Conservation (phyloP, 1,140 invertebrate genomes). For the Dreissena rostriformis region DNA sequence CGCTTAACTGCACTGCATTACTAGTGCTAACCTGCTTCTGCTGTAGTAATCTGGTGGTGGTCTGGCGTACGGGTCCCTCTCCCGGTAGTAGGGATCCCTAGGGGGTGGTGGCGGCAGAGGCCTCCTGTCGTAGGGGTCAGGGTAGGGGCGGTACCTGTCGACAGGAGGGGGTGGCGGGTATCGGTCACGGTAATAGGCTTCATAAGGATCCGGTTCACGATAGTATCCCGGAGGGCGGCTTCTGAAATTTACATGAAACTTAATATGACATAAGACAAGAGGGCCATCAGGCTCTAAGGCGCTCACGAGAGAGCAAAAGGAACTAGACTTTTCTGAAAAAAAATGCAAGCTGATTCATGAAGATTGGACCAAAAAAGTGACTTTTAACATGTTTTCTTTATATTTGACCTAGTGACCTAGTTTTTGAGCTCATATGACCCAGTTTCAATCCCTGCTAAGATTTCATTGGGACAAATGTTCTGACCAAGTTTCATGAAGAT, state of each 20-base stretch:
- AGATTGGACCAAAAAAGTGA: too few species aligned
- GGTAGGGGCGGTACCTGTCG: constrained; percentile 73
- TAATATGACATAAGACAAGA: neutral
- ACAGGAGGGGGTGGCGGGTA: constrained; percentile 69
- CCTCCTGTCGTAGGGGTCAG: constrained; percentile 73
- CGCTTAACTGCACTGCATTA: too few species aligned
- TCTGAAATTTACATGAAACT: constrained; percentile 19
- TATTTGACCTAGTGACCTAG: too few species aligned
- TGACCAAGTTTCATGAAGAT: too few species aligned
- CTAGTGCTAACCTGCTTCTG: constrained; percentile 32
- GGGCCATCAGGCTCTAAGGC: too few species aligned
- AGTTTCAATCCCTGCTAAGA: too few species aligned
- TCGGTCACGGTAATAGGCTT: constrained; percentile 69
- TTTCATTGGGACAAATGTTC: too few species aligned
- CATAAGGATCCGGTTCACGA: constrained; percentile 42
- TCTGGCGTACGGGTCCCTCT: constrained; percentile 73
- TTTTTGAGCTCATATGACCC: too few species aligned
- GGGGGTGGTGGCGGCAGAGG: constrained; percentile 60
- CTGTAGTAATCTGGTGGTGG: constrained; percentile 74
- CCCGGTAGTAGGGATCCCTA: constrained; percentile 64
- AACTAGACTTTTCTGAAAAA: too few species aligned
- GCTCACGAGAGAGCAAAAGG: too few species aligned
- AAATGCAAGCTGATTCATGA: too few species aligned
- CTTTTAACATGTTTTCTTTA: too few species aligned
- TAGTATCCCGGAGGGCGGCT: constrained; percentile 35